phyloP scores from a whole-genome alignment of 2,888 invertebrate genomes.

The Theristus sp. region DNA sequence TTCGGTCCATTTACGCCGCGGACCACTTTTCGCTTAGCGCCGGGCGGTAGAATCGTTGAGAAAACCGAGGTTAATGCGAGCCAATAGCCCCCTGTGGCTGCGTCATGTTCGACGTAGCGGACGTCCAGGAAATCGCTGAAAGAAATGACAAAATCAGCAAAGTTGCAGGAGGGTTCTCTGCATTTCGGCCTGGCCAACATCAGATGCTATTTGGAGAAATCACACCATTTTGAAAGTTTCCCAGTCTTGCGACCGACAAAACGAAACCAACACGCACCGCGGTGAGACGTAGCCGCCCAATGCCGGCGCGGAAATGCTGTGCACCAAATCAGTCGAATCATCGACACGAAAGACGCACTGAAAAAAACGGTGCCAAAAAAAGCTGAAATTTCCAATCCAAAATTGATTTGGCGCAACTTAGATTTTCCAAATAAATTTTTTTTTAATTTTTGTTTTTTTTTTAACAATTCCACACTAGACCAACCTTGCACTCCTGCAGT shows the following conservation, averaged over 20 bases:
- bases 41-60: background rate
- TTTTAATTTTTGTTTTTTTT: too few relatives aligned
- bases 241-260: too few relatives aligned
- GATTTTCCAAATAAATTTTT: too few relatives aligned
- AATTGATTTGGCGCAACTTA: too few relatives aligned
- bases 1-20: background rate
- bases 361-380: too few relatives aligned
- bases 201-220: background rate
- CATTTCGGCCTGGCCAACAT: background rate
- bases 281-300: background rate
- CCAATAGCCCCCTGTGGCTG: background rate
- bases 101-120: background rate
- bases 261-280: background rate
- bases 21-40: background rate
- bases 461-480: too few relatives aligned
- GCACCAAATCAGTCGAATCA: background rate
- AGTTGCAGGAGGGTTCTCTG: background rate
- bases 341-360: background rate
- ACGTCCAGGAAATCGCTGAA: slow-evolving; percentile 1
- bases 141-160: background rate
- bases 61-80: background rate
- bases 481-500: background rate
- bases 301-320: background rate
- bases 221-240: background rate
- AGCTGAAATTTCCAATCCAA: too few relatives aligned